phyloP scores from a whole-genome alignment of 1,140 invertebrate species.

The Leptopilina clavipes region DNA sequence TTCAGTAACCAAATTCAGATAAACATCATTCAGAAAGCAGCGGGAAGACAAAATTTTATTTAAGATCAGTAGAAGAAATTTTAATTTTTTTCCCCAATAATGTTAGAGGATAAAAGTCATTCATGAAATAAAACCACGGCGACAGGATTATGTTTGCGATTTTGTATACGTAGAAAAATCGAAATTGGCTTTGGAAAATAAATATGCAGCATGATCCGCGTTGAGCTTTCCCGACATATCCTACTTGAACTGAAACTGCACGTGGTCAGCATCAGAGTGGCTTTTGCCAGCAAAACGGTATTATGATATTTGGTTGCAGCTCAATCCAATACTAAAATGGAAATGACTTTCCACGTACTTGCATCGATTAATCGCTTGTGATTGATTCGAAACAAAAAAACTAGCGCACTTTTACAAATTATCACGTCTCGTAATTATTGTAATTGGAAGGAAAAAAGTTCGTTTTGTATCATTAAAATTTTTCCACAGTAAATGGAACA shows the following conservation, averaged over 20 bases:
- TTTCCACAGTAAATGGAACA: not conserved
- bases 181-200: not conserved
- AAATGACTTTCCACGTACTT: constrained; percentile 3
- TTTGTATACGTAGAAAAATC: not conserved
- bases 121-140: too few relatives aligned
- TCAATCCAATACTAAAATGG: constrained; percentile 5
- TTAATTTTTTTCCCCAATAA: too few relatives aligned
- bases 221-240: not conserved
- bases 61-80: too few relatives aligned
- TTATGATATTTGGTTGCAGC: not conserved
- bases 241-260: not conserved
- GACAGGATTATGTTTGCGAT: constrained; percentile 16
- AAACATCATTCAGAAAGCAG: too few relatives aligned
- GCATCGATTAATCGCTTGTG: not conserved
- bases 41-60: too few relatives aligned
- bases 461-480: not conserved
- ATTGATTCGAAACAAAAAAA: not conserved
- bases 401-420: not conserved
- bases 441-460: not conserved
- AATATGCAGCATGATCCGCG: not conserved
- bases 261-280: constrained; percentile 9
- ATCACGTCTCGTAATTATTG: not conserved
- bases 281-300: not conserved
- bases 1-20: too few relatives aligned
- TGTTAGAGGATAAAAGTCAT: too few relatives aligned